These are phyloP conservation scores for Drosophila ogumai DNA, from an alignment of 1,140 invertebrate genomes.

Conservation along the genomic window DNA sequence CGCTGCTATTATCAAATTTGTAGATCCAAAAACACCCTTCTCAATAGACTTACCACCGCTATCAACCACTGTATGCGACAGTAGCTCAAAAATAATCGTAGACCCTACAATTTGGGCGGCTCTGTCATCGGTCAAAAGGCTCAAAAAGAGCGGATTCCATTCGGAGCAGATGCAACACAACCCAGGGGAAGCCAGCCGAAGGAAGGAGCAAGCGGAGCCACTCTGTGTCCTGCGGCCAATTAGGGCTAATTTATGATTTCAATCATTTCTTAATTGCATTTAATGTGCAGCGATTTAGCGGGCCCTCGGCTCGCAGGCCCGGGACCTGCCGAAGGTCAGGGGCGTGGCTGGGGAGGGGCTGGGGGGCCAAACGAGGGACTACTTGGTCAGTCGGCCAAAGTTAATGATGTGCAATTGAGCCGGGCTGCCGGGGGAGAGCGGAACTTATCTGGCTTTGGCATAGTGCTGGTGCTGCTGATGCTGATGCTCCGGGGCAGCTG, in stretches of 20 bases:
- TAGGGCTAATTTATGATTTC: conserved; percentile 82
- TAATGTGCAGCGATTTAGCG: conserved; percentile 79
- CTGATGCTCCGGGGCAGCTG: conserved; percentile 44
- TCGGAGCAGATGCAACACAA: conserved; percentile 22
- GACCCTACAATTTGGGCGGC: conserved; percentile 67
- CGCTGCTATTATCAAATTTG: background rate
- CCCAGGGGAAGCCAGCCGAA: background rate
- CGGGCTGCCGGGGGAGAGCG: background rate
- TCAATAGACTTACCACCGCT: background rate
- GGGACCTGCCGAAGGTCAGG: conserved; percentile 8
- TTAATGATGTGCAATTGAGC: conserved; percentile 67
- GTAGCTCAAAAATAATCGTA: conserved; percentile 64
- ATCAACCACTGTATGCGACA: conserved; percentile 23
- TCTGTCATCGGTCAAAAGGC: conserved; percentile 28
- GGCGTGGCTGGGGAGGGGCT: background rate
- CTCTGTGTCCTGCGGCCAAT: conserved; percentile 69
- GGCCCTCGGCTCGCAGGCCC: background rate
- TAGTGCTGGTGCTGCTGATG: background rate
- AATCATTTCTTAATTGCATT: conserved; percentile 83
- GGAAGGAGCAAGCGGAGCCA: background rate
- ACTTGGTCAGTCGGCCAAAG: conserved; percentile 77
- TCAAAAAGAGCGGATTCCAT: conserved; percentile 6
- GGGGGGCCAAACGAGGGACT: background rate
- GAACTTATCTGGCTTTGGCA: conserved; percentile 20
- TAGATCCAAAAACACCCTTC: fast-evolving